These are phyloP conservation scores for Synaphobranchus kaupii DNA, from an alignment of 2,797 vertebrate species.

Conservation along the genomic window DNA sequence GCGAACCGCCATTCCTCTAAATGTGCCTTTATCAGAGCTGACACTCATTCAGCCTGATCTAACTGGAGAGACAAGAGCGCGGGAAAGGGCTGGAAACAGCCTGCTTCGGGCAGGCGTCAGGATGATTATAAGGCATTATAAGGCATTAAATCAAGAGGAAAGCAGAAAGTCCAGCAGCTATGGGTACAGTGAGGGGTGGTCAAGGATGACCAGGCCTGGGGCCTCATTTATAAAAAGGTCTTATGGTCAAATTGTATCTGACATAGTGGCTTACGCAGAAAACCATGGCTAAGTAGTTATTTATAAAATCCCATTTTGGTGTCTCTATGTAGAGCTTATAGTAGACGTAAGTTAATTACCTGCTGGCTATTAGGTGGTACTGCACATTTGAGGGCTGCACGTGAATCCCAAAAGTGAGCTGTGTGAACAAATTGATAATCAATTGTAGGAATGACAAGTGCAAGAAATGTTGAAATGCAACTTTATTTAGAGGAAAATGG, in stretches of 20 bases:
- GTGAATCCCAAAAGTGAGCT: background rate
- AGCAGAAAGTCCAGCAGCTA: background rate
- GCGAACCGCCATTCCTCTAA: background rate
- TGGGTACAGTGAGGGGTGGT: too few relatives aligned
- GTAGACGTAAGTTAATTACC: background rate
- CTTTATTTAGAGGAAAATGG: background rate
- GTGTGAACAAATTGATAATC: background rate
- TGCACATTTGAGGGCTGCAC: background rate
- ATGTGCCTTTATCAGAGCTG: background rate
- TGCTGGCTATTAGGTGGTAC: background rate
- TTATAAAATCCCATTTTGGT: too few relatives aligned
- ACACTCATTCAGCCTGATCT: background rate
- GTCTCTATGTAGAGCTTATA: too few relatives aligned
- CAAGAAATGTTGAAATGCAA: background rate
- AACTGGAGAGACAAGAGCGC: background rate
- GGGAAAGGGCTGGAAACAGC: background rate
- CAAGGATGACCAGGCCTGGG: too few relatives aligned
- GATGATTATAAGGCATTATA: background rate
- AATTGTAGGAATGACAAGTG: background rate
- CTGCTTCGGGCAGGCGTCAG: background rate
- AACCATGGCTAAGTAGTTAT: background rate
- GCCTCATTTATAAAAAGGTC: too few relatives aligned
- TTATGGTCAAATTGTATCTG: too few relatives aligned
- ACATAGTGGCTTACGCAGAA: background rate
- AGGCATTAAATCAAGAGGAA: background rate